Base-by-base conservation (phyloP, 2,113 vertebrate species). In the Colaptes auratus region DNA sequence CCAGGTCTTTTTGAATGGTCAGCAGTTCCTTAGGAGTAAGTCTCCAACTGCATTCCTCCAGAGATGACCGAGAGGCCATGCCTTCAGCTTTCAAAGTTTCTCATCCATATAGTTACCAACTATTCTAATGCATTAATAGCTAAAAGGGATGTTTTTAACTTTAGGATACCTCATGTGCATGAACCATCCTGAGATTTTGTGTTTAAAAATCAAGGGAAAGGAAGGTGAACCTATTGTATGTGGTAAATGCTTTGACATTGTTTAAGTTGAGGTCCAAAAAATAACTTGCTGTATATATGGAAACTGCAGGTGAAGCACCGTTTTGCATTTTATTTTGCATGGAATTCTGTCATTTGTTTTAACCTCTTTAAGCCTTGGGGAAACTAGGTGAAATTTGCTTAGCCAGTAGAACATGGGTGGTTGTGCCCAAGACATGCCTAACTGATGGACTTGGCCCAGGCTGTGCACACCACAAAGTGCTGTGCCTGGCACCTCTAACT, bases 391-490 rank as follows among this genome's bases (percentile, higher is more conserved):
- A 67, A 44, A 55, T 59, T 10, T 90, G 24, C 24, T 69, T 15
- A 55, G 52, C 23, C 23, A 52, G 12, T 48, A 15, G 53, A 48
- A 12, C 10, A 30, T 0, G 3, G 66, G 9, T 64, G 15, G 18
- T 33, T 75, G 59, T 52, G 50, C 50, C 50, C 23, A 21, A 52
- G 50, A 24, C 23, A 21, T 23, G 48, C 48, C 48, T 50, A 50
- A 50, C 23, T 52, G 50, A 52, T 52, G 23, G 50, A 52, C 50
- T 52, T 52, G 1, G 52, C 33, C 3, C 27, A 12, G 16, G 23
- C 24, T 63, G 36, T 6, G 12, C 21, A 3, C 0, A 0, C 27
- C 2, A 3, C 48, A 15, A 24, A 3, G 36, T 2, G 17, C 70
- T 28, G 58, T 2, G 50, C 28, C 48, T 28, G 39, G 36, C 28